These are phyloP conservation scores for Prietella phreatophila DNA, from an alignment of 2,113 vertebrate genomes.

Conservation along the genomic window DNA sequence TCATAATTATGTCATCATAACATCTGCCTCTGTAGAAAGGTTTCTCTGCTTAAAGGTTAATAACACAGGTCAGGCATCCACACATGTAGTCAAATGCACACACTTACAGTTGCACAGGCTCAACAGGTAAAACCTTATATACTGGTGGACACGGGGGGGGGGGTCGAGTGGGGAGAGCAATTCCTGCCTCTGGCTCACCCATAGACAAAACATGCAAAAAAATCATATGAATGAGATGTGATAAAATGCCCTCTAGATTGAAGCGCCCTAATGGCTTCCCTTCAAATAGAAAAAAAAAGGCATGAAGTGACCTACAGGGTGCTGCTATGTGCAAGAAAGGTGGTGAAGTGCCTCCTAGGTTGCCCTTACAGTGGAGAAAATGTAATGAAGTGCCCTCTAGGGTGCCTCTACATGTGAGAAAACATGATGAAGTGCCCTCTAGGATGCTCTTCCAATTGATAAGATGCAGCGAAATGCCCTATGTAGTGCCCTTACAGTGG, in stretches of 20 bases:
- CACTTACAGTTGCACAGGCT: not conserved
- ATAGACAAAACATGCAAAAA: not conserved
- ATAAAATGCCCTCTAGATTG: not conserved
- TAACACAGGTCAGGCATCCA: not conserved
- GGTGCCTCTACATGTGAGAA: not conserved
- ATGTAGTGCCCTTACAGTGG: not conserved
- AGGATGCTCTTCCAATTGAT: not conserved
- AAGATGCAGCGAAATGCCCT: not conserved
- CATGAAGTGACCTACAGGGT: not conserved
- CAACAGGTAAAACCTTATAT: not conserved
- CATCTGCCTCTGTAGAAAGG: conserved; percentile 29
- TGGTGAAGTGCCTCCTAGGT: not conserved
- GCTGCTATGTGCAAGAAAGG: not conserved
- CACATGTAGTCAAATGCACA: not conserved
- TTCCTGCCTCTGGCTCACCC: not conserved
- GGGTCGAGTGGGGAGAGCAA: no score
- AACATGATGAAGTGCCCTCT: not conserved
- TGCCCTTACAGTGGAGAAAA: not conserved
- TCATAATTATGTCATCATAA: conserved; percentile 45
- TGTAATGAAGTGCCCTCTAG: not conserved
- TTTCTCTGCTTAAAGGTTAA: conserved; percentile 25
- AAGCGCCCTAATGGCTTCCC: not conserved
- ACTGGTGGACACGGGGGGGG: not conserved
- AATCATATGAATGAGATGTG: not conserved
- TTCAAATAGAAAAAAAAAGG: not conserved